These are phyloP conservation scores for Andrena cerasifolii DNA, from an alignment of 1,140 invertebrate genomes.

Conservation along the genomic window DNA sequence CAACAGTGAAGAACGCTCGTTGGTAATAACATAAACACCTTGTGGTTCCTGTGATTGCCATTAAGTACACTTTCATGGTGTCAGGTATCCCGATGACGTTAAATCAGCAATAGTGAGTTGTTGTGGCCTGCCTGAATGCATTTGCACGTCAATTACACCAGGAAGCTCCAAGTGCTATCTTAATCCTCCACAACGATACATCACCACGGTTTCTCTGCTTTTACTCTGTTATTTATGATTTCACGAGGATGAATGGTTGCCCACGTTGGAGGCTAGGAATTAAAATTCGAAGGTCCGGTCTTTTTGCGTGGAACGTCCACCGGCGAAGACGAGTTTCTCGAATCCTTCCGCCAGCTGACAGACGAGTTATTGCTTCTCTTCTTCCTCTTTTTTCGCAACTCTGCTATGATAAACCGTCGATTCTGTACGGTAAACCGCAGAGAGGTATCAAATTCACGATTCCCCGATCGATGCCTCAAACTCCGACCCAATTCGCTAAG, in stretches of 20 bases:
- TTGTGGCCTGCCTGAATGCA: no score
- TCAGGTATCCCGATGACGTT: background rate
- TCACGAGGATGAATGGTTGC: no score
- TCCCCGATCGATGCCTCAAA: no score
- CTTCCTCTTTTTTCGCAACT: background rate
- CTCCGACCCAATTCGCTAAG: constrained; percentile 6
- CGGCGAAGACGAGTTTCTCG: constrained; percentile 5
- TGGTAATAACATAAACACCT: background rate
- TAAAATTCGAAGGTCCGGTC: background rate
- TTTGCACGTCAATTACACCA: background rate
- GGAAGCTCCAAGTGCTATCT: background rate
- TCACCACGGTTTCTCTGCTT: no score
- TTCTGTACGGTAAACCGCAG: background rate
- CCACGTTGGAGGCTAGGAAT: background rate
- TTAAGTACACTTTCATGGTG: background rate
- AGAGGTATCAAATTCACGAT: background rate
- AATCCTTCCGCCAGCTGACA: constrained; percentile 1
- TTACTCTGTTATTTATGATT: no score
- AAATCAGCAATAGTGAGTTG: background rate
- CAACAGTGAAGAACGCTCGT: no score
- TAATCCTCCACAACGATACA: background rate
- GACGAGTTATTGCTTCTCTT: constrained; percentile 14
- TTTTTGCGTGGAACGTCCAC: background rate
- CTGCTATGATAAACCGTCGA: background rate
- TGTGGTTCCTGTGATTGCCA: background rate